Base-by-base conservation (phyloP, 2,797 vertebrate species). In the Fratercula arctica region DNA sequence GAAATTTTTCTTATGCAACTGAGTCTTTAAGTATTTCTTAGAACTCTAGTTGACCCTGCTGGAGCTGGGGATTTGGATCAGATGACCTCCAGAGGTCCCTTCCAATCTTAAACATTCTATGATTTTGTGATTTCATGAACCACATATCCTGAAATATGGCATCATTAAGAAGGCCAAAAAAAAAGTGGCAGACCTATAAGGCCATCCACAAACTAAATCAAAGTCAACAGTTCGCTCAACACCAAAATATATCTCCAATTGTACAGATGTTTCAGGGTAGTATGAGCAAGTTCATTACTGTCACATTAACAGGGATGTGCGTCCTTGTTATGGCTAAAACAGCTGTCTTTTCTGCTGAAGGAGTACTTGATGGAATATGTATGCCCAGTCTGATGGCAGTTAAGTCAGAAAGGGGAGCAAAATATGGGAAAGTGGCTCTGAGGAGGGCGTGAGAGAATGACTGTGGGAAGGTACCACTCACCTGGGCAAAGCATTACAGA, bases 401-500 rank as follows among this genome's bases (percentile, higher is more conserved):
- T 75, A 89, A 89, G 24, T 29, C 80, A 89, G n/a, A 61, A 91
- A 87, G 6, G 33, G 23, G 46, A 93, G 13, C 2, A 61, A 90
- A 88, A 76, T 94, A 46, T 29, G 10, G 51, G 39, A 88, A 96
- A 87, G 10, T 46, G 35, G 3, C 37, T 74, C n/a, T 60, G 77
- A 74, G 28, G 16, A 82, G 4, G 17, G 7, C 64, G 54, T 78
- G 63, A 90, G 53, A 93, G 28, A 85, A 90, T 70, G 72, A 26
- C 48, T 89, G n/a, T 67, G 56, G 59, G 85, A 96, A 90, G 67
- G 16, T 64, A 90, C 35, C 68, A 20, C 33, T 87, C 1, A 16
- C 43, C 94, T 95, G 96, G 74, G 64, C 81, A 92, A 96, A 80
- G 11, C 79, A 95, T 94, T 92, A 93, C 3, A 4, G 57, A 43